These are phyloP conservation scores for Mola mola DNA, from an alignment of 2,113 vertebrate species.

Conservation along the genomic window DNA sequence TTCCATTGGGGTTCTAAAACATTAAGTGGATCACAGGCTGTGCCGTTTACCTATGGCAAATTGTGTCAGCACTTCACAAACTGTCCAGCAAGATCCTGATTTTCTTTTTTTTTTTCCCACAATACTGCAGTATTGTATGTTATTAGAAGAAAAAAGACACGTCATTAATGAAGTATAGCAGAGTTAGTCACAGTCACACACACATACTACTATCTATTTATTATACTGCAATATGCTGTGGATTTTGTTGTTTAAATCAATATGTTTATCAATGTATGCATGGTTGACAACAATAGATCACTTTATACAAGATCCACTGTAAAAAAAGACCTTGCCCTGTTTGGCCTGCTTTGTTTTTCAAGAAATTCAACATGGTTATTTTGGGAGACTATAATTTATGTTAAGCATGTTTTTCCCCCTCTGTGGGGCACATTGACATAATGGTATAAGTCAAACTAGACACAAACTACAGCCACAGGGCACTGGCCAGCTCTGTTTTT, in stretches of 20 bases:
- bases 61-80: conserved; percentile 66
- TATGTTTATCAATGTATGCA: background rate
- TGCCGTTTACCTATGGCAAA: conserved; percentile 66
- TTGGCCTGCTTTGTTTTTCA: conserved; percentile 53
- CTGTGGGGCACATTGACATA: conserved; percentile 71
- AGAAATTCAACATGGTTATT: conserved; percentile 69
- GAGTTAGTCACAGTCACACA: too few species aligned
- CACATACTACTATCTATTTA: too few species aligned
- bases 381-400: conserved; percentile 78
- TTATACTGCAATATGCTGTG: too few species aligned
- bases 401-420: conserved; percentile 70
- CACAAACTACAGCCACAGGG: conserved; percentile 80
- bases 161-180: conserved; percentile 70
- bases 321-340: conserved; percentile 14
- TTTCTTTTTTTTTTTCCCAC: conserved; percentile 68
- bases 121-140: conserved; percentile 49
- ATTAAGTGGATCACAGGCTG: conserved; percentile 68
- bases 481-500: conserved; percentile 78
- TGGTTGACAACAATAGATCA: background rate
- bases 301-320: conserved; percentile 1
- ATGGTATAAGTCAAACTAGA: conserved; percentile 81
- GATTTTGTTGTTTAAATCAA: too few species aligned
- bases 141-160: conserved; percentile 67
- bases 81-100: too few species aligned
- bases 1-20: conserved; percentile 30